Evolutionary conservation across 1,140 invertebrate genomes (phyloP).

Genomic region (Cecropterus lyciades): DNA sequence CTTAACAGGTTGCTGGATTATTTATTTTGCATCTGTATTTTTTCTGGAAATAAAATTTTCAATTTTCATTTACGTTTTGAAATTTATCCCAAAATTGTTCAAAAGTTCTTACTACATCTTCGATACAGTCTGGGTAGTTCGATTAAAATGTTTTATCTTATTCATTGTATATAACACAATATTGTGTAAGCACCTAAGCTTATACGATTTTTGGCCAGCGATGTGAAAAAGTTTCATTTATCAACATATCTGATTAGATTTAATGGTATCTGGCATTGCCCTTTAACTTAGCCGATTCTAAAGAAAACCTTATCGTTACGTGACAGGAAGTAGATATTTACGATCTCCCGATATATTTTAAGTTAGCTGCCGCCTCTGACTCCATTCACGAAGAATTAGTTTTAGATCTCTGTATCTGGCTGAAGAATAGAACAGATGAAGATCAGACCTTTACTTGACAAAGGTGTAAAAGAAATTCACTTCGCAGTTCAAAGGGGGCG

Average conservation of each 20-base stretch:
- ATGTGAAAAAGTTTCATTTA: conserved; percentile 57
- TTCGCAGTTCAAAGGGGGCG: no score
- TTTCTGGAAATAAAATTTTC: no score
- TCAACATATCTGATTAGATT: conserved; percentile 63
- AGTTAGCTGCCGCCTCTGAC: conserved; percentile 1
- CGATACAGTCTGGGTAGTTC: no score
- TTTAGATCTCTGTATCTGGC: no score
- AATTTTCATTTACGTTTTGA: no score
- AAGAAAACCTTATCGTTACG: conserved; percentile 60
- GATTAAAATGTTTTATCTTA: no score
- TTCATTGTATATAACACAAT: background rate
- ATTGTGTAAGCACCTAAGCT: conserved; percentile 1
- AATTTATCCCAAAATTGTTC: no score
- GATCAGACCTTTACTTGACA: no score
- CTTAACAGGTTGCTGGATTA: conserved; percentile 2
- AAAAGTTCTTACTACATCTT: no score
- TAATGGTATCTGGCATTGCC: conserved; percentile 76
- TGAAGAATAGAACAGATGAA: no score
- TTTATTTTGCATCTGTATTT: background rate
- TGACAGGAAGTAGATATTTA: conserved; percentile 56
- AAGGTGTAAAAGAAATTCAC: no score
- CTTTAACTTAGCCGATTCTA: conserved; percentile 55
- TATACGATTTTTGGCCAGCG: conserved; percentile 39
- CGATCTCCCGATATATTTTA: conserved; percentile 20
- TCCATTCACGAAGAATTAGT: background rate